Evolutionary conservation across 1,140 invertebrate species (phyloP).

Genomic region (Hesperophylax magnus): DNA sequence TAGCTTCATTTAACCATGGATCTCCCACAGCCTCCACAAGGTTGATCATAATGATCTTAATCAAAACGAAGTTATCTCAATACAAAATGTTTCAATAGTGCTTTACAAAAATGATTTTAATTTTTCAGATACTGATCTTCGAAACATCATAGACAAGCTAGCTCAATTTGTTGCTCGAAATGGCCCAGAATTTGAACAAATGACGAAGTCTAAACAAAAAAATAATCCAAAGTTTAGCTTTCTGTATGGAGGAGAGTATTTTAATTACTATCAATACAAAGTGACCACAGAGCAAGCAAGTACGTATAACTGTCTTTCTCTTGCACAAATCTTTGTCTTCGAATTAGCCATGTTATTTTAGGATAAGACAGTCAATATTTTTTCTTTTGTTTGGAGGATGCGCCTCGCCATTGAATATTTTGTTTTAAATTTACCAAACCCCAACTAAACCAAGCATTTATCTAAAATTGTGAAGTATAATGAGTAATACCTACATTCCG

Average conservation of each 20-base stretch:
- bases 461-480: no score
- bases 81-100: no score
- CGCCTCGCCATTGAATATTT: no score
- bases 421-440: no score
- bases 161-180: slow-evolving; percentile 98
- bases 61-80: no score
- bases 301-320: slow-evolving; percentile 69
- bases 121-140: slow-evolving; percentile 86
- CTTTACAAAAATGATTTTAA: background rate
- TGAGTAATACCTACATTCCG: no score
- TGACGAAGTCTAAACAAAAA: slow-evolving; percentile 98
- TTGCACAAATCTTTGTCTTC: no score
- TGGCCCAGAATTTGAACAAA: slow-evolving; percentile 98
- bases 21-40: slow-evolving; percentile 66
- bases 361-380: no score
- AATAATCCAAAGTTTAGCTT: slow-evolving; percentile 98
- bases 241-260: slow-evolving; percentile 95
- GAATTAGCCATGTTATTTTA: no score
- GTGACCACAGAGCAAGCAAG: slow-evolving; percentile 91
- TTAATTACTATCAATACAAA: slow-evolving; percentile 97
- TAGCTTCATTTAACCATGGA: slow-evolving; percentile 60
- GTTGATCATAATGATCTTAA: slow-evolving; percentile 52
- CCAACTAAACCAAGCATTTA: no score
- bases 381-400: no score
- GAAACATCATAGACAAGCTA: slow-evolving; percentile 98